Evolutionary conservation across 2,797 vertebrate genomes (phyloP), one percentile per base, ranked within the genome.

Genomic region (Okamejei kenojei): DNA sequence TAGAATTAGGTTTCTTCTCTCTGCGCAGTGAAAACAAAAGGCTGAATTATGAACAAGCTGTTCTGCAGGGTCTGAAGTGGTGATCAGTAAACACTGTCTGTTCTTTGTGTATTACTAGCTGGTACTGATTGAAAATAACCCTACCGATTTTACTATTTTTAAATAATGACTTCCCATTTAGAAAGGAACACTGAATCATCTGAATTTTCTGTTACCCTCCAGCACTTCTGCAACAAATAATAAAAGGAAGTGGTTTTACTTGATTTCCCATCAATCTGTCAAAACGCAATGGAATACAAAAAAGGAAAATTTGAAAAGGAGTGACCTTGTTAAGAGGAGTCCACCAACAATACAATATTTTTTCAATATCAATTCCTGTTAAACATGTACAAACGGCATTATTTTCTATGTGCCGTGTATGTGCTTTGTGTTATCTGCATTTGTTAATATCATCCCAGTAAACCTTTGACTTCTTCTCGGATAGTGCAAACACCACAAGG

Each of bases 161-260:
- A 6, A 45, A 74, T 74, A 74, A 54, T 54, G 45, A 91, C 90
- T 91, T 91, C 90, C 90, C 90, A 91, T 91, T 91, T 68, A 73
- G 90, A 91, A 91, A 76, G 71, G 90, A 92, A 92, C 23, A 29
- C 21, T 92, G 90, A 92, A 76, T 92, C 71, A 92, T 76, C 45
- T 76, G 90, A 91, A 74, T 92, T 92, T 92, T 92, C 73, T 76
- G 73, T 29, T 74, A 92, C 26, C 71, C 71, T 92, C 9, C 38
- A 92, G 35, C 73, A 92, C 90, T 92, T 92, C 90, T 92, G 90
- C 90, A 92, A 92, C 45, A 92, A 76, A 54, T 92, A 58, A 92
- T 74, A 74, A 74, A 92, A 92, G 90, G 90, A 92, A 92, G 65
- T 92, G 90, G 90, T 76, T 68, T 88, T 45, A 58, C 26, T 92